Percentiles rank a stretch among this genome's conserved stretches.
phyloP scores from a whole-genome alignment of 2,888 invertebrate species.

The Esperia sulphurella region DNA sequence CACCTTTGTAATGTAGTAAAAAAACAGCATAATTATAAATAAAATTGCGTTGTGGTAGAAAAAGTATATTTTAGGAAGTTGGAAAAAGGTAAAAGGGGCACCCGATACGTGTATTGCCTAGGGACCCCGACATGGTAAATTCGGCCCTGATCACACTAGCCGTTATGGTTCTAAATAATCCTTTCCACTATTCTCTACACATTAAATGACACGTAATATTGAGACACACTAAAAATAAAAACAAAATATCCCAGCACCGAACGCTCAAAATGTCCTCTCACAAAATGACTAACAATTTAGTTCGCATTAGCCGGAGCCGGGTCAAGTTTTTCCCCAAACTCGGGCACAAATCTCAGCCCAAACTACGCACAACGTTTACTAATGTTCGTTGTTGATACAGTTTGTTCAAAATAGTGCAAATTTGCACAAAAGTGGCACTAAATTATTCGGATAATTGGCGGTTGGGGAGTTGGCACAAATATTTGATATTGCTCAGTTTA shows the following conservation, averaged over 20 bases:
- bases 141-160: too few species aligned
- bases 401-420: not conserved
- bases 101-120: too few species aligned
- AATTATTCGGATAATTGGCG: conserved; percentile 5
- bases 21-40: too few species aligned
- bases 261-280: not conserved
- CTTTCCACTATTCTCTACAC: too few species aligned
- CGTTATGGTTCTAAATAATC: too few species aligned
- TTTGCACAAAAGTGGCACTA: conserved; percentile 3
- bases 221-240: not conserved
- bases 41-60: too few species aligned
- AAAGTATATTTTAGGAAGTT: too few species aligned
- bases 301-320: not conserved
- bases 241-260: not conserved
- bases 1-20: too few species aligned
- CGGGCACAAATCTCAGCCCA: conserved; percentile 2
- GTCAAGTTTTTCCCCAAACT: not conserved
- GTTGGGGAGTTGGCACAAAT: conserved; percentile 2
- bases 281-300: not conserved
- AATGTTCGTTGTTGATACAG: not conserved
- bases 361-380: not conserved
- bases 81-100: too few species aligned
- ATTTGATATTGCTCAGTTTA: not conserved
- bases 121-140: too few species aligned
- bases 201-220: too few species aligned